Conservation (phyloP, 2,113 vertebrate genomes). For the Phrynocephalus versicolor region DNA sequence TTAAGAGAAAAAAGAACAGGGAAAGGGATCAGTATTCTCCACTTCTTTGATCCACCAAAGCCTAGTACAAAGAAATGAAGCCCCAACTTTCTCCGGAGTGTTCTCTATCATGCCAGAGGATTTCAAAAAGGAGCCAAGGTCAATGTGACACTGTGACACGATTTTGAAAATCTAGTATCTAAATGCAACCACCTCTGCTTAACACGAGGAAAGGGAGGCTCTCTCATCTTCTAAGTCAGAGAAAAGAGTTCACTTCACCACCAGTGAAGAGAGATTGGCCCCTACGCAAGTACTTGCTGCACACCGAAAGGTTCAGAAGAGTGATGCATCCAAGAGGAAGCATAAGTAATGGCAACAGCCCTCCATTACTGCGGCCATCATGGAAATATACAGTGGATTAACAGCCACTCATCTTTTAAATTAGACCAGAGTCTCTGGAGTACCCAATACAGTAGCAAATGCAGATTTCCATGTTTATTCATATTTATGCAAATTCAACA, state of each 20-base stretch:
- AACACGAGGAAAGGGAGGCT: not conserved
- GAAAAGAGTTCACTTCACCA: not conserved
- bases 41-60: too few relatives aligned
- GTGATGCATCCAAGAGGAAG: not conserved
- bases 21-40: too few relatives aligned
- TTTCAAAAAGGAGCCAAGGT: not conserved
- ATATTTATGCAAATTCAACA: not conserved
- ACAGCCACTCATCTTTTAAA: not conserved
- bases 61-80: not conserved
- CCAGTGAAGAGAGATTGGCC: not conserved
- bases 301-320: not conserved
- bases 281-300: not conserved
- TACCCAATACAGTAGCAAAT: not conserved
- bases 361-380: not conserved
- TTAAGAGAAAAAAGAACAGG: too few relatives aligned
- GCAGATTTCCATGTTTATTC: not conserved
- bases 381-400: not conserved
- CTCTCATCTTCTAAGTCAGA: not conserved
- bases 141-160: not conserved
- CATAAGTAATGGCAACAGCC: not conserved
- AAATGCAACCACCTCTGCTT: not conserved
- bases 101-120: not conserved
- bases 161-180: not conserved
- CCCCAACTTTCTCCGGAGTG: not conserved
- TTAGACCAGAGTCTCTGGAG: not conserved